Evolutionary conservation across 2,797 vertebrate genomes (phyloP).

Genomic region (Urosaurus nigricauda): DNA sequence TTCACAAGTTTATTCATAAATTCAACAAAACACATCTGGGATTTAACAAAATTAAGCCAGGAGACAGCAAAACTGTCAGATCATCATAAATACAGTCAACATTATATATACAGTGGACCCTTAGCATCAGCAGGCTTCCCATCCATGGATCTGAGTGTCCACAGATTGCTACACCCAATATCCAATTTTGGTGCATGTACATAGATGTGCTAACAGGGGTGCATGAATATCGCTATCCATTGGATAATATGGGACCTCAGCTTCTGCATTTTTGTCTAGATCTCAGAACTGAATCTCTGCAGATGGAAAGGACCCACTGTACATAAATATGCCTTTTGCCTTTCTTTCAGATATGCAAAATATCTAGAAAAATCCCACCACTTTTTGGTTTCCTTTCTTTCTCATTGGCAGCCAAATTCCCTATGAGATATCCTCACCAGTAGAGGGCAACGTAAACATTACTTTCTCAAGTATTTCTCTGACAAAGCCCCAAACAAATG

Average conservation of each 20-base stretch:
- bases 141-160: too few relatives aligned
- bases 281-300: too few relatives aligned
- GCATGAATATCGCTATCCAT: too few relatives aligned
- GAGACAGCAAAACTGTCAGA: background rate
- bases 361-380: background rate
- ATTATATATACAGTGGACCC: background rate
- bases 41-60: background rate
- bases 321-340: too few relatives aligned
- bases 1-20: background rate
- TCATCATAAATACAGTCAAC: background rate
- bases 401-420: slow-evolving; percentile 4
- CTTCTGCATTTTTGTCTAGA: too few relatives aligned
- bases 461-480: background rate
- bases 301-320: too few relatives aligned
- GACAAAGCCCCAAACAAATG: background rate
- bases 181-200: too few relatives aligned
- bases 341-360: too few relatives aligned
- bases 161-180: too few relatives aligned
- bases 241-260: too few relatives aligned
- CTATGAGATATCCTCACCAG: background rate
- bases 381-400: background rate
- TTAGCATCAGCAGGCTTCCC: too few relatives aligned
- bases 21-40: background rate
- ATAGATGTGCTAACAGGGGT: too few relatives aligned
- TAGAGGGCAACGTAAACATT: slow-evolving; percentile 38